Evolutionary conservation across 2,888 invertebrate species (phyloP).

Genomic region (Apotomis turbidana): DNA sequence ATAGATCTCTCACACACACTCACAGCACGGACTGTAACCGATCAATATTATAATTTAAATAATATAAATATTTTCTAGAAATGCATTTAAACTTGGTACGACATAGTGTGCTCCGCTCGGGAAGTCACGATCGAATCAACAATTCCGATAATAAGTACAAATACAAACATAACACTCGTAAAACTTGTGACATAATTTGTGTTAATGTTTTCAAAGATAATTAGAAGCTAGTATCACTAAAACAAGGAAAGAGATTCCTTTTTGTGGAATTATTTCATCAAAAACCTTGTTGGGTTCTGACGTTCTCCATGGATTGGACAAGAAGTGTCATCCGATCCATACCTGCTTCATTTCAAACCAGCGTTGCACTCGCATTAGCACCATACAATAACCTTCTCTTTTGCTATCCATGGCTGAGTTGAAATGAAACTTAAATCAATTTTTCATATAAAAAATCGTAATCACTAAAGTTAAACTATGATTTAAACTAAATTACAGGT

Average conservation of each 20-base stretch:
- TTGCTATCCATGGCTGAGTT: slow-evolving; percentile 67
- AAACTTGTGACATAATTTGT: slow-evolving; percentile 81
- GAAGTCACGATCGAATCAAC: slow-evolving; percentile 64
- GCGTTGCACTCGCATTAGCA: slow-evolving; percentile 66
- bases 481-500: slow-evolving; percentile 60
- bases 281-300: slow-evolving; percentile 57
- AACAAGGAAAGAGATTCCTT: slow-evolving; percentile 80
- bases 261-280: slow-evolving; percentile 64
- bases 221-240: slow-evolving; percentile 84
- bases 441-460: slow-evolving; percentile 60
- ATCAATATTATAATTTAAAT: slow-evolving; percentile 78
- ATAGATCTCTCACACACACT: slow-evolving; percentile 71
- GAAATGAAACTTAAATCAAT: slow-evolving; percentile 74
- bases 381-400: slow-evolving; percentile 60
- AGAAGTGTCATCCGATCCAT: slow-evolving; percentile 79
- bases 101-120: slow-evolving; percentile 62
- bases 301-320: slow-evolving; percentile 73
- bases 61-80: slow-evolving; percentile 81
- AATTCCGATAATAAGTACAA: slow-evolving; percentile 77
- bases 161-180: slow-evolving; percentile 80
- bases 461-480: slow-evolving; percentile 57
- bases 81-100: slow-evolving; percentile 83
- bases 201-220: slow-evolving; percentile 76
- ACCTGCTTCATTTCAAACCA: slow-evolving; percentile 78
- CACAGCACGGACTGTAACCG: slow-evolving; percentile 77